Evolutionary conservation across 2,113 vertebrate species (phyloP), one percentile per base, ranked within the genome.

Genomic region (Oenanthe oenanthe): DNA sequence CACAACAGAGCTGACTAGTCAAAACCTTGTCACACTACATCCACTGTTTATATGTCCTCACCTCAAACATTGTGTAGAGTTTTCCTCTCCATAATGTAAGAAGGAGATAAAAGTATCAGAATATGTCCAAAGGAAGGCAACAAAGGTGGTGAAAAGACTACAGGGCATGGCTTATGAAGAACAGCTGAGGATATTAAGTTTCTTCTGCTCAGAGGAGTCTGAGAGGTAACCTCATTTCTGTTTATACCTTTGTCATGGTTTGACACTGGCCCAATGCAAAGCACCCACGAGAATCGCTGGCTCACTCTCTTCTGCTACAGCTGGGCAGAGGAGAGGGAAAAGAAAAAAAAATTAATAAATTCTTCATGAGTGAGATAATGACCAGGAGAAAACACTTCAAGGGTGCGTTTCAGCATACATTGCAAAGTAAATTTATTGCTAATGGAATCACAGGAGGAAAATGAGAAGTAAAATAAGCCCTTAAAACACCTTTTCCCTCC

Each of bases 251-350:
- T 26, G 57, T 28, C 13, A 42, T 62, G 58, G 18, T n/a, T 62
- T 51, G 58, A 62, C 29, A 28, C 17, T 42, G 34, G 21, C 57
- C 13, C 21, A 76, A 12, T 1, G 3, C 22, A 51, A 51, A 22
- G 10, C 10, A 42, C 14, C 26, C 48, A 24, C 4, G 3, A 24
- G 15, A 17, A 20, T 24, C 4, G 9, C 26, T 70, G 1, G 2
- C 19, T 70, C 28, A 53, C 14, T 4, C 6, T 51, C 13, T 6
- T 5, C 47, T 42, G 29, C 13, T 10, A 28, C 29, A 62, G 24
- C 29, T 51, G 29, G 38, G 29, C 47, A 28, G 13, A 2, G 3
- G 29, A 77, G 17, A 38, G 17, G 28, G 17, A 40, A 54, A 42
- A 32, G 4, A 14, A 43, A 42, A 50, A 51, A 40, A 51, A n/a